Conservation (phyloP, 2,888 invertebrate genomes). For the Meiosimyza platycephala region DNA sequence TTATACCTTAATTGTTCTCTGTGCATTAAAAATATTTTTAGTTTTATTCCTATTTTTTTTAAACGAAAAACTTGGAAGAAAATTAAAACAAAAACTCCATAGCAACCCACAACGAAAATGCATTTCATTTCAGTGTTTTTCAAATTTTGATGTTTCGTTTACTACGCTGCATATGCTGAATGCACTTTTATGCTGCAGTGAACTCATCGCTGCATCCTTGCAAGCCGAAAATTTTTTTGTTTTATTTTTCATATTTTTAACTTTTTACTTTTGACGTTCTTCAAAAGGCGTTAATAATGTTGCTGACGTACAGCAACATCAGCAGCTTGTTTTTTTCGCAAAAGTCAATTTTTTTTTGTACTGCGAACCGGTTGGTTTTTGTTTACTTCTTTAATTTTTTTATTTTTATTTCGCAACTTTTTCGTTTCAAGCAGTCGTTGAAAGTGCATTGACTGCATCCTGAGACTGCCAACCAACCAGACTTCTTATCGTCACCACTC, state of each 20-base stretch:
- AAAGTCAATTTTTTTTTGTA: not conserved
- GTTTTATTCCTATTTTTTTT: not conserved
- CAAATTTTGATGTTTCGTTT: not conserved
- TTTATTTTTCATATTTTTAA: not conserved
- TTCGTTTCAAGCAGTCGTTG: slow-evolving; percentile 17
- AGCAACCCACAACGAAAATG: not conserved
- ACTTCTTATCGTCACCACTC: not conserved
- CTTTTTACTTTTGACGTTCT: slow-evolving; percentile 21
- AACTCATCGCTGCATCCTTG: slow-evolving; percentile 12
- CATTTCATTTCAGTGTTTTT: not conserved
- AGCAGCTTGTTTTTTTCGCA: not conserved
- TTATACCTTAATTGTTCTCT: no score
- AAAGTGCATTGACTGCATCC: slow-evolving; percentile 30
- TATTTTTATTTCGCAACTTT: slow-evolving; percentile 23
- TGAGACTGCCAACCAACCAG: not conserved
- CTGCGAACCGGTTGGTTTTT: not conserved
- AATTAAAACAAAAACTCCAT: not conserved
- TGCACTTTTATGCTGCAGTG: slow-evolving; percentile 3
- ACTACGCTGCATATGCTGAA: not conserved
- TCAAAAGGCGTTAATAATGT: slow-evolving; percentile 28
- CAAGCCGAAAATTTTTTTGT: slow-evolving; percentile 11
- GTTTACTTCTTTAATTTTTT: slow-evolving; percentile 11
- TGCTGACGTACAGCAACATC: slow-evolving; percentile 16
- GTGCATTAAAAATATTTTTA: not conserved
- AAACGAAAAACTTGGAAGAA: slow-evolving; percentile 3